A percentile compares a stretch with the other conserved stretches of the same genome.
Conservation (phyloP, 2,888 invertebrate genomes). For the Hololepta plana region DNA sequence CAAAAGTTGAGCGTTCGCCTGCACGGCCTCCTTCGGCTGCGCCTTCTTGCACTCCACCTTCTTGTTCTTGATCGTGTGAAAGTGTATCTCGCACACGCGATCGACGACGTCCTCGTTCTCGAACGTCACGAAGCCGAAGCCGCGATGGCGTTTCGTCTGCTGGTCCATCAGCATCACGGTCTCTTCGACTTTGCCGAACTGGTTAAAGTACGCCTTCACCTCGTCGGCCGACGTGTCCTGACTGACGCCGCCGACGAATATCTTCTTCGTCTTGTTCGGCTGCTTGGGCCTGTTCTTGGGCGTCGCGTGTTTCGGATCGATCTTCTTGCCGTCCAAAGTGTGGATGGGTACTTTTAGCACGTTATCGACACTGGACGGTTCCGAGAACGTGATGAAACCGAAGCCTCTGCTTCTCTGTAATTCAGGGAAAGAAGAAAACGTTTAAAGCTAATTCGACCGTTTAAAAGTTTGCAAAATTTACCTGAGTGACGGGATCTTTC, state of each 20-base stretch:
- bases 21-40: conserved; percentile 77
- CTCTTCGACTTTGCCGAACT: conserved; percentile 80
- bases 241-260: conserved; percentile 82
- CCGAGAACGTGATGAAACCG: conserved; percentile 86
- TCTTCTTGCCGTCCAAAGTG: conserved; percentile 83
- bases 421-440: not conserved
- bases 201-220: conserved; percentile 76
- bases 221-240: conserved; percentile 85
- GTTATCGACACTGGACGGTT: conserved; percentile 78
- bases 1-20: conserved; percentile 46
- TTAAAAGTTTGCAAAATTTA: conserved; percentile 25
- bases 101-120: conserved; percentile 84
- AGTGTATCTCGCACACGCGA: conserved; percentile 84
- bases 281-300: conserved; percentile 75
- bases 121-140: conserved; percentile 84
- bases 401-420: conserved; percentile 86
- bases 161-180: conserved; percentile 90
- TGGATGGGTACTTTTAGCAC: conserved; percentile 80
- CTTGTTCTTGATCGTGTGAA: conserved; percentile 83
- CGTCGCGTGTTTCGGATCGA: conserved; percentile 86
- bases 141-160: conserved; percentile 79
- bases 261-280: conserved; percentile 79
- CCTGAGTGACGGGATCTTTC: conserved; percentile 90
- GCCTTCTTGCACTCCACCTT: conserved; percentile 84
- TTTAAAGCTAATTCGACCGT: not conserved